phyloP scores from a whole-genome alignment of 2,888 invertebrate species.

The Galeopsomyia nigrocyanea region DNA sequence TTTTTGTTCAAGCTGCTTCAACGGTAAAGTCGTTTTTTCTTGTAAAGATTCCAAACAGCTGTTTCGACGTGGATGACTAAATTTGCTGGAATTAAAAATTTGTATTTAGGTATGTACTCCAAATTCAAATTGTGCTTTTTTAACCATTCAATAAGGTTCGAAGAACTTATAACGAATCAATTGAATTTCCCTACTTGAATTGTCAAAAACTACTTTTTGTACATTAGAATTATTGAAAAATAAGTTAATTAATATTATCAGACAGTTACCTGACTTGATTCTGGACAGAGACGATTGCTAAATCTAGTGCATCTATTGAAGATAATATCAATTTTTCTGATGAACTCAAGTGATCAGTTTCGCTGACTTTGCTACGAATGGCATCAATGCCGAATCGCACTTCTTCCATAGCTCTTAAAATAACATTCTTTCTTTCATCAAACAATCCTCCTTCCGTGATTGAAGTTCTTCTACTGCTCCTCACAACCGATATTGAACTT shows the following conservation, averaged over 20 bases:
- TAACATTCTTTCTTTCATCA: constrained; percentile 58
- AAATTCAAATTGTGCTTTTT: neutral
- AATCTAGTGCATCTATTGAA: constrained; percentile 51
- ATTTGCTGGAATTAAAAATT: constrained; percentile 46
- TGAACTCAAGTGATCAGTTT: constrained; percentile 28
- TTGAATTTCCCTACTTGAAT: neutral
- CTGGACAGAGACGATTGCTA: constrained; percentile 54
- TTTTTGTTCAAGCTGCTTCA: constrained; percentile 54
- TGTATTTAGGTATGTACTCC: neutral
- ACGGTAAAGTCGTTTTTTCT: constrained; percentile 51
- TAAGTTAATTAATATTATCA: too few species aligned
- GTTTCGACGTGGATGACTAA: constrained; percentile 53
- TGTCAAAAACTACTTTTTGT: neutral
- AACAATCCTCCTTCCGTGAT: constrained; percentile 55
- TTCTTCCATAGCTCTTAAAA: constrained; percentile 55
- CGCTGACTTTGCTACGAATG: constrained; percentile 47
- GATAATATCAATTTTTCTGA: constrained; percentile 42
- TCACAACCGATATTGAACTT: constrained; percentile 58
- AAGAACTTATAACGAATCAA: too few species aligned
- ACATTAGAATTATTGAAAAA: neutral
- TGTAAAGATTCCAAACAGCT: constrained; percentile 52
- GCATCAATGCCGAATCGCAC: constrained; percentile 51
- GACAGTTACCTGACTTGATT: constrained; percentile 52
- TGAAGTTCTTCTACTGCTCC: constrained; percentile 55
- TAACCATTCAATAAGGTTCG: too few species aligned